Conservation (phyloP, 2,113 vertebrate species). For the Oryzias celebensis region DNA sequence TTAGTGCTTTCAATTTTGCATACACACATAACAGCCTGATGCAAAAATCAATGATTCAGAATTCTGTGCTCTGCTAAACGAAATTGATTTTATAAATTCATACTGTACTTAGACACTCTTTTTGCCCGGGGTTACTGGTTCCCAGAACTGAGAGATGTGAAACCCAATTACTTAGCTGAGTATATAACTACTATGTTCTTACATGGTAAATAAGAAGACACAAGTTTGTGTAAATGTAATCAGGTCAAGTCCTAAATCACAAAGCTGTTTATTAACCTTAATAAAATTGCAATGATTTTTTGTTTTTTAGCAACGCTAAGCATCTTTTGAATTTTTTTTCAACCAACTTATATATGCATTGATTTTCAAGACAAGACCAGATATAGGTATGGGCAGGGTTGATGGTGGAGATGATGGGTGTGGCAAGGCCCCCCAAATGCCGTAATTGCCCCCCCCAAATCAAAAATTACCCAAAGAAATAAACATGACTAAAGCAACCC, state of each 20-base stretch:
- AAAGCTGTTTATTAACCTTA: neutral
- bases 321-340: too few relatives aligned
- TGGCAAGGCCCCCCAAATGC: too few relatives aligned
- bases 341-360: too few relatives aligned
- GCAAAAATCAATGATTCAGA: slow-evolving; percentile 32
- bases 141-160: slow-evolving; percentile 1
- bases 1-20: slow-evolving; percentile 31
- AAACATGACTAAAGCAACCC: too few relatives aligned
- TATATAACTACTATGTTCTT: neutral
- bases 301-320: too few relatives aligned
- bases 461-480: too few relatives aligned
- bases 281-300: too few relatives aligned
- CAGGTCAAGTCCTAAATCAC: neutral
- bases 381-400: too few relatives aligned
- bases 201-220: neutral
- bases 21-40: slow-evolving; percentile 13
- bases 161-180: slow-evolving; percentile 2
- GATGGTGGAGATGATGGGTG: too few relatives aligned
- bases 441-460: too few relatives aligned
- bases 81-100: slow-evolving; percentile 24
- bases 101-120: slow-evolving; percentile 15
- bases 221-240: neutral
- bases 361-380: too few relatives aligned
- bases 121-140: slow-evolving; percentile 24
- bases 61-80: slow-evolving; percentile 20